These are phyloP conservation scores for Cossypha polioptera DNA, from an alignment of 2,797 vertebrate species.

Conservation along the genomic window DNA sequence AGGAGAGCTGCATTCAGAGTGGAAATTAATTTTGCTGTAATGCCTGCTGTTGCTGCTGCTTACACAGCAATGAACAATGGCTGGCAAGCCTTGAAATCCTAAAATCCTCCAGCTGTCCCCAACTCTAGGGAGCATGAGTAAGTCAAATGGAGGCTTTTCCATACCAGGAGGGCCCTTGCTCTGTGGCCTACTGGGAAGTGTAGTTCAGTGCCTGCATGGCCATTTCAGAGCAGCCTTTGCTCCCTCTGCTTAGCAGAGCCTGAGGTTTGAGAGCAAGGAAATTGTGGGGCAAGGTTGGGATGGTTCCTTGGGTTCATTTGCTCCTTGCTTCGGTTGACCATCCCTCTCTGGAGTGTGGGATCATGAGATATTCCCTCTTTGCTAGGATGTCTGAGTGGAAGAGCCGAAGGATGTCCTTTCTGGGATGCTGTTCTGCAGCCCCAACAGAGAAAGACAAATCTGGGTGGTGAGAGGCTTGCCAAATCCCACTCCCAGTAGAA, in stretches of 20 bases:
- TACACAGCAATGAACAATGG: fast-evolving
- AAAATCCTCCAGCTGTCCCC: neutral
- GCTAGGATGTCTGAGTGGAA: neutral
- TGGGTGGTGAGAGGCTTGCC: fast-evolving
- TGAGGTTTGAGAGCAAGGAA: neutral
- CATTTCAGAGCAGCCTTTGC: neutral
- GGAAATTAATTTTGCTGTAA: constrained; percentile 7
- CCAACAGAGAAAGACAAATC: neutral
- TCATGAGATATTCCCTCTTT: neutral
- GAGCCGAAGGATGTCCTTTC: neutral
- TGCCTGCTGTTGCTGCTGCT: neutral
- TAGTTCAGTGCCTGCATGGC: neutral
- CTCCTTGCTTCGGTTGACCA: neutral
- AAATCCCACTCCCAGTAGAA: neutral
- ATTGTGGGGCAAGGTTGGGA: neutral
- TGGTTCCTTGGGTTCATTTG: neutral
- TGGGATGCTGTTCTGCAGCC: neutral
- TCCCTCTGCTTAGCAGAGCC: neutral
- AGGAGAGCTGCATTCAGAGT: neutral
- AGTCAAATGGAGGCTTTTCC: neutral
- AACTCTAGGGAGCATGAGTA: neutral
- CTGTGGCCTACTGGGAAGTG: constrained; percentile 28
- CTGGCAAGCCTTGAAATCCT: neutral
- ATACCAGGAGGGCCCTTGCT: neutral
- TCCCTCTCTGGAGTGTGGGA: neutral